phyloP scores from a whole-genome alignment of 2,113 vertebrate species.

The Calidris pygmaea region DNA sequence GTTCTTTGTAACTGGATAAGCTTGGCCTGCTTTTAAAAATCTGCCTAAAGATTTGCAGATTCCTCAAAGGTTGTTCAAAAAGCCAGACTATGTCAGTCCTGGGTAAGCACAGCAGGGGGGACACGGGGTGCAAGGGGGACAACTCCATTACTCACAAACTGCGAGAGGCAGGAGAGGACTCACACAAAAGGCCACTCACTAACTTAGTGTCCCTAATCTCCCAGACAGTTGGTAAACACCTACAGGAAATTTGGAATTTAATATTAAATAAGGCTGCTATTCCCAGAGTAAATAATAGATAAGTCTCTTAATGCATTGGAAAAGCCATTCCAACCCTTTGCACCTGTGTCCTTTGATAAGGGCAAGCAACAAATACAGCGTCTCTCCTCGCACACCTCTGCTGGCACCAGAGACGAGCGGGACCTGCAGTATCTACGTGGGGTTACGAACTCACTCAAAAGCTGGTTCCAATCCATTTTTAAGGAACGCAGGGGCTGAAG shows the following conservation, averaged over 20 bases:
- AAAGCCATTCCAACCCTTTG: not conserved
- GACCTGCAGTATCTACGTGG: not conserved
- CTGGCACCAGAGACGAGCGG: not conserved
- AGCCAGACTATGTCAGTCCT: not conserved
- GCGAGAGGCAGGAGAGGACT: not conserved
- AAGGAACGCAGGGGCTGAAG: not conserved
- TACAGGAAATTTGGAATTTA: not conserved
- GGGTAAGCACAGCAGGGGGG: not conserved
- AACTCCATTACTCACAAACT: not conserved
- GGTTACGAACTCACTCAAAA: not conserved
- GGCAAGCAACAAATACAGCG: not conserved
- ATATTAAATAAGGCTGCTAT: not conserved
- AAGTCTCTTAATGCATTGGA: not conserved
- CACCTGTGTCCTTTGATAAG: not conserved
- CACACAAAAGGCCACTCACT: not conserved
- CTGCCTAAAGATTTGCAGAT: not conserved
- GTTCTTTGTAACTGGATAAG: not conserved
- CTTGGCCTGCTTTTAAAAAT: not conserved
- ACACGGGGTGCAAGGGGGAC: not conserved
- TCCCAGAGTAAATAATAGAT: conserved; percentile 36
- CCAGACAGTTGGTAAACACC: not conserved
- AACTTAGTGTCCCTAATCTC: not conserved
- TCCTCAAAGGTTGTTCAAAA: not conserved
- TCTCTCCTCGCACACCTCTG: not conserved
- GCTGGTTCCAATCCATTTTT: not conserved